Evolutionary conservation across 1,140 invertebrate species (phyloP).

Genomic region (Bathynomus jamesi): DNA sequence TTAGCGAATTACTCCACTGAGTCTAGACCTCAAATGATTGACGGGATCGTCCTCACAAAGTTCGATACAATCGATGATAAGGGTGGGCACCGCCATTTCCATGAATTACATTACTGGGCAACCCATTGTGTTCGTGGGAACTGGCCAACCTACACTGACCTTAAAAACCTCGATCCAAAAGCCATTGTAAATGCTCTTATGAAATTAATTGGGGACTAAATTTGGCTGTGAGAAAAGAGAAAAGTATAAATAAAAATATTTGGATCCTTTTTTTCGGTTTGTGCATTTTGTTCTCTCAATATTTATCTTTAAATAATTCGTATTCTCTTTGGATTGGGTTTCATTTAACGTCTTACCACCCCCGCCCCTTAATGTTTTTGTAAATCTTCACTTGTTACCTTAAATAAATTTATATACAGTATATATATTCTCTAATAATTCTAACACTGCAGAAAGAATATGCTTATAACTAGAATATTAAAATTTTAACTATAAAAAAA

Average conservation of each 20-base stretch:
- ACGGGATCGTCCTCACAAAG: conserved; percentile 96
- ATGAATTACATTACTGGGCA: conserved; percentile 99
- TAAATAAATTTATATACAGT: no score
- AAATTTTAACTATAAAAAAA: no score
- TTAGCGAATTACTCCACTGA: conserved; percentile 78
- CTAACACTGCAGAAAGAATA: no score
- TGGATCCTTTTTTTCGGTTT: not conserved
- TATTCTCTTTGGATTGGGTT: no score
- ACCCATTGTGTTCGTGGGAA: conserved; percentile 98
- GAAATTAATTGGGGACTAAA: conserved; percentile 55
- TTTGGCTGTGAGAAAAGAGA: conserved; percentile 13
- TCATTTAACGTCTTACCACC: no score
- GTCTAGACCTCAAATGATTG: conserved; percentile 81
- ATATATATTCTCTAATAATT: no score
- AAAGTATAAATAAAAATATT: not conserved
- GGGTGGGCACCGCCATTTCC: conserved; percentile 96
- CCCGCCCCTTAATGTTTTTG: no score
- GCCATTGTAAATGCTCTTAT: conserved; percentile 94
- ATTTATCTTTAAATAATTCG: no score
- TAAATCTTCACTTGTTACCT: no score
- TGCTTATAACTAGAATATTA: no score
- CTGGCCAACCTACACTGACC: conserved; percentile 98
- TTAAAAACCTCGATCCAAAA: conserved; percentile 92
- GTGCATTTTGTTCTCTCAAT: not conserved
- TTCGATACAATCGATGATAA: conserved; percentile 99